Evolutionary conservation across 2,113 vertebrate species (phyloP).

Genomic region (Cyphomyrus plagiostoma): DNA sequence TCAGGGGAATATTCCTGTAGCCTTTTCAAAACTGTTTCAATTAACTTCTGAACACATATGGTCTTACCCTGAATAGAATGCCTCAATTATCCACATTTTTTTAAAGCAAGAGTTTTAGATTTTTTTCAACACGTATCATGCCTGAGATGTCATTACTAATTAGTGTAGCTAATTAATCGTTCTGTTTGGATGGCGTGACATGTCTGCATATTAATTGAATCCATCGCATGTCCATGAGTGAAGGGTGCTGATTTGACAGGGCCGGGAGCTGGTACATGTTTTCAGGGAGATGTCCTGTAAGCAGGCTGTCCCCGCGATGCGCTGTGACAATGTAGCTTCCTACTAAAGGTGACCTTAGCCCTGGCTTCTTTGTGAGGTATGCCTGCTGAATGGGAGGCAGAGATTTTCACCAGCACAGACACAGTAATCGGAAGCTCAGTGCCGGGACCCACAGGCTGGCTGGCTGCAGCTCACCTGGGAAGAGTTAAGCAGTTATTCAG

Average conservation of each 20-base stretch:
- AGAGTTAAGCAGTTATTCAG: background rate
- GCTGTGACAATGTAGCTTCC: background rate
- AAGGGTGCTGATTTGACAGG: background rate
- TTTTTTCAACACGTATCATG: constrained; percentile 27
- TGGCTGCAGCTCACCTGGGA: background rate
- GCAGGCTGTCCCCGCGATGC: background rate
- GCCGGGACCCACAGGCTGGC: background rate
- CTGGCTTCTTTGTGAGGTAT: background rate
- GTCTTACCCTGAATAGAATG: background rate
- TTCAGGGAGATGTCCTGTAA: constrained; percentile 5
- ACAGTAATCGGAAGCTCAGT: background rate
- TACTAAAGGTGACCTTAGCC: background rate
- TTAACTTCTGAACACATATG: background rate
- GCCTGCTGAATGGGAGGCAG: background rate
- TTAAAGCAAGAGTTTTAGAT: background rate
- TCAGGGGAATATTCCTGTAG: background rate
- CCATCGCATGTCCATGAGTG: constrained; percentile 21
- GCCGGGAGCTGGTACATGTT: constrained; percentile 3
- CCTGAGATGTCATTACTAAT: constrained; percentile 31
- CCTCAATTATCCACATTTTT: background rate
- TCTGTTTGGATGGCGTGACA: constrained; percentile 9
- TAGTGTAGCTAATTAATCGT: constrained; percentile 21
- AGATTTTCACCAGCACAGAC: background rate
- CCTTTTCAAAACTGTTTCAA: background rate
- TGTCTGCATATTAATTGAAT: constrained; percentile 26